A percentile compares a stretch with the other conserved stretches of the same genome.
These are phyloP conservation scores for Eupsilia transversa DNA, from an alignment of 2,888 invertebrate genomes.

Conservation along the genomic window DNA sequence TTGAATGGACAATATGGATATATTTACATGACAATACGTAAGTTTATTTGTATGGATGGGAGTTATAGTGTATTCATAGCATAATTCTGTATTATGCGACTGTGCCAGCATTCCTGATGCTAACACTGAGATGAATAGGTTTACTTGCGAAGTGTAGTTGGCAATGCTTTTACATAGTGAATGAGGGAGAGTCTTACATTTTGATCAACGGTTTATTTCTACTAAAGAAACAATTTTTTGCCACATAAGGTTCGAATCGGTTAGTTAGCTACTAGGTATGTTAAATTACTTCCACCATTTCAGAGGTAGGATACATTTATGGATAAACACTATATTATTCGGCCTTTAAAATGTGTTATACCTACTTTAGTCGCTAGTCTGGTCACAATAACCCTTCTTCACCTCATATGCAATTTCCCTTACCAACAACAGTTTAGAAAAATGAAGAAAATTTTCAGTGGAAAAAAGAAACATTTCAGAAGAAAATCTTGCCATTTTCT, in stretches of 20 bases:
- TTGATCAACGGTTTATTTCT: constrained; percentile 10
- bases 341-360: not conserved
- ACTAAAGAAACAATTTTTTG: not conserved
- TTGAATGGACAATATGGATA: constrained; percentile 39
- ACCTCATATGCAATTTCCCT: no score
- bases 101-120: constrained; percentile 37
- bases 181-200: not conserved
- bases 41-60: constrained; percentile 28
- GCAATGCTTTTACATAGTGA: constrained; percentile 20
- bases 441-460: not conserved
- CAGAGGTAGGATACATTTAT: not conserved
- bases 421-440: not conserved
- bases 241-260: not conserved
- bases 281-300: not conserved
- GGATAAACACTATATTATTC: no score
- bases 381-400: no score
- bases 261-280: not conserved
- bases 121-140: constrained; percentile 28
- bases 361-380: not conserved
- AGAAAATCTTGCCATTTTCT: not conserved
- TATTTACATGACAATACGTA: constrained; percentile 57
- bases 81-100: constrained; percentile 36
- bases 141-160: constrained; percentile 9
- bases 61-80: constrained; percentile 37
- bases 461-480: not conserved